These are phyloP conservation scores for Azorinus chamasolen DNA, from an alignment of 2,888 invertebrate species.

Conservation along the genomic window DNA sequence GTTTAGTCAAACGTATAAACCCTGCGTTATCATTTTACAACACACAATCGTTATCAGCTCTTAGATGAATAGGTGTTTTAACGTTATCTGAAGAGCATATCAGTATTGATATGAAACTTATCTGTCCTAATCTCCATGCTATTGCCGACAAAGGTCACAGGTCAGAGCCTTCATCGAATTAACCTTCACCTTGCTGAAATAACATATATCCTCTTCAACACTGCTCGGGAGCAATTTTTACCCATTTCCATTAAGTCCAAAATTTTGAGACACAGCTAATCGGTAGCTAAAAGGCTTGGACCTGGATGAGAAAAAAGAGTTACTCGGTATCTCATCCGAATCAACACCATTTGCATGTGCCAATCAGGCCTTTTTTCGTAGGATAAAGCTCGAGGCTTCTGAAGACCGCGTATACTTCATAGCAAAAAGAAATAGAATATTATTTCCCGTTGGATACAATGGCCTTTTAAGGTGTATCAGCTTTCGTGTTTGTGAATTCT, in stretches of 20 bases:
- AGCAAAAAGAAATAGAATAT: constrained; percentile 45
- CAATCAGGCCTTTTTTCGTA: too few species aligned
- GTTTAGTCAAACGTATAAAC: constrained; percentile 32
- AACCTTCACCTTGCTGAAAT: constrained; percentile 9
- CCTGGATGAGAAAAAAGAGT: too few species aligned
- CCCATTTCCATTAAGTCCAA: too few species aligned
- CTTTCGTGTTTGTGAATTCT: constrained; percentile 23
- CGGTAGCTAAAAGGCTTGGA: too few species aligned
- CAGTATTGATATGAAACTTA: constrained; percentile 38
- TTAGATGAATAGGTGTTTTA: constrained; percentile 15
- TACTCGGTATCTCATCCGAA: too few species aligned
- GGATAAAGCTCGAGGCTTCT: too few species aligned
- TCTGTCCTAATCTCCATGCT: constrained; percentile 1
- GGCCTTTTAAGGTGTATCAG: constrained; percentile 44
- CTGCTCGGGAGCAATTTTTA: too few species aligned
- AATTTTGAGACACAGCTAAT: too few species aligned
- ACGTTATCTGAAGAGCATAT: constrained; percentile 23
- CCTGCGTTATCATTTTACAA: constrained; percentile 12
- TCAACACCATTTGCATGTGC: too few species aligned
- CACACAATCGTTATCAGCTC: constrained; percentile 28
- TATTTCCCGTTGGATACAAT: constrained; percentile 22
- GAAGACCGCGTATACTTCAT: constrained; percentile 16
- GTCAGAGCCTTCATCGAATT: constrained; percentile 12
- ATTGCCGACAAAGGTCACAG: constrained; percentile 13
- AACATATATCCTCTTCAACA: too few species aligned